Evolutionary conservation across 2,797 vertebrate species (phyloP).

Genomic region (Meriones psammophilus): DNA sequence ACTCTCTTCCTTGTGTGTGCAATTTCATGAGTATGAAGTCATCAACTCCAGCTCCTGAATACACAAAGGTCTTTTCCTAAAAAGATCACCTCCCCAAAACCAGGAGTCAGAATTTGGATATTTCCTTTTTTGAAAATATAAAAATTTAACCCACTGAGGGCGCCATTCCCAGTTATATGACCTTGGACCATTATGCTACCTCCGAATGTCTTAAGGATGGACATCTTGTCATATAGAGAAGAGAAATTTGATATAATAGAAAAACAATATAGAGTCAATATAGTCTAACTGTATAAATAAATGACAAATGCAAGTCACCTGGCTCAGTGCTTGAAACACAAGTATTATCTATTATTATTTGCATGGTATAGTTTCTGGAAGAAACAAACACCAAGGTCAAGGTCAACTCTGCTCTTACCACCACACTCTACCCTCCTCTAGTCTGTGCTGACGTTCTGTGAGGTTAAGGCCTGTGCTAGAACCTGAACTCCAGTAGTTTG

Average conservation of each 20-base stretch:
- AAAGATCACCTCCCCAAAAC: background rate
- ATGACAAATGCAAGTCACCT: background rate
- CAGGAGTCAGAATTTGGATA: background rate
- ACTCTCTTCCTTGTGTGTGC: background rate
- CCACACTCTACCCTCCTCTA: background rate
- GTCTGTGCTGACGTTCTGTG: background rate
- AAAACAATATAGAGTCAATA: background rate
- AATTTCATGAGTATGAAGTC: background rate
- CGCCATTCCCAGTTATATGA: background rate
- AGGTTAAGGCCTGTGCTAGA: background rate
- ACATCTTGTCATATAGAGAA: background rate
- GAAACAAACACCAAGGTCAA: background rate
- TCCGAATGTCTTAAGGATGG: background rate
- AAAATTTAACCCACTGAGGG: background rate
- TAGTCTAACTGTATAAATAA: background rate
- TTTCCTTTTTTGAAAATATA: background rate
- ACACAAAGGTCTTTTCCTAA: slow-evolving; percentile 7
- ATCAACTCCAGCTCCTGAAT: background rate
- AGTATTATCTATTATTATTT: background rate
- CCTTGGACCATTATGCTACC: background rate
- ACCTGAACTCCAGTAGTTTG: background rate
- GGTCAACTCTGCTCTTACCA: background rate
- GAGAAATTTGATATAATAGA: background rate
- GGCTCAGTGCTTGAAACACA: background rate
- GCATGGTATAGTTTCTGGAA: background rate